A percentile compares a stretch with the other conserved stretches of the same genome.
phyloP scores from a whole-genome alignment of 2,888 invertebrate genomes.

The Scotopteryx bipunctaria region DNA sequence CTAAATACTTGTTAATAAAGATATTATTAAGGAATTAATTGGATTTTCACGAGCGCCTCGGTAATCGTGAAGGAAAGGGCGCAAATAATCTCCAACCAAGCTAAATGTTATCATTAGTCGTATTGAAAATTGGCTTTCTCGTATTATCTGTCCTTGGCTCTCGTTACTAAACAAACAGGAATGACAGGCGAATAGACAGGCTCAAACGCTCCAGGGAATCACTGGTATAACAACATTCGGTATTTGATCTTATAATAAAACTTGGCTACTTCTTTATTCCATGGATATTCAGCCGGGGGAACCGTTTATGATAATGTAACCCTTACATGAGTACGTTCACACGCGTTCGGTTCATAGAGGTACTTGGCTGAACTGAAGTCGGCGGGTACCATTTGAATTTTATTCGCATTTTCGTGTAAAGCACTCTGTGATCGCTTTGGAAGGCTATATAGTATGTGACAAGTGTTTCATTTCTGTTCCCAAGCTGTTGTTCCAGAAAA shows the following conservation, averaged over 20 bases:
- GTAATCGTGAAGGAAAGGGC: neutral
- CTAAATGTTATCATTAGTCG: conserved; percentile 1
- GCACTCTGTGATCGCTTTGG: conserved; percentile 7
- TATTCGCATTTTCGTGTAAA: conserved; percentile 26
- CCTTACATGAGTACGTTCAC: conserved; percentile 35
- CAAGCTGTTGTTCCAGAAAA: neutral
- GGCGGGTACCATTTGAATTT: conserved; percentile 36
- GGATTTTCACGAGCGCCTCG: neutral
- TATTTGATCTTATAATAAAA: conserved; percentile 37
- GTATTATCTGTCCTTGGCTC: too few species aligned
- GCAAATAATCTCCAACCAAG: neutral
- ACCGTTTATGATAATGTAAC: conserved; percentile 48
- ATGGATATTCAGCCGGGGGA: conserved; percentile 45
- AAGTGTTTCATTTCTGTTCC: neutral
- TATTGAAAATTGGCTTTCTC: conserved; percentile 6
- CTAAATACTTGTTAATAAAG: too few species aligned
- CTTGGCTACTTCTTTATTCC: conserved; percentile 23
- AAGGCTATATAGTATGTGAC: conserved; percentile 3
- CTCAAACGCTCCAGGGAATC: conserved; percentile 17
- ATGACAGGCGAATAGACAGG: neutral
- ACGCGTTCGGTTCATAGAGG: conserved; percentile 30
- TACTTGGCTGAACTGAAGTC: conserved; percentile 33
- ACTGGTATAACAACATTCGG: conserved; percentile 21
- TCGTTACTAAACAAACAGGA: conserved; percentile 3
- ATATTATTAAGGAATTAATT: too few species aligned